Conservation (phyloP, 2,797 vertebrate species). For the Adelosebastes latens region DNA sequence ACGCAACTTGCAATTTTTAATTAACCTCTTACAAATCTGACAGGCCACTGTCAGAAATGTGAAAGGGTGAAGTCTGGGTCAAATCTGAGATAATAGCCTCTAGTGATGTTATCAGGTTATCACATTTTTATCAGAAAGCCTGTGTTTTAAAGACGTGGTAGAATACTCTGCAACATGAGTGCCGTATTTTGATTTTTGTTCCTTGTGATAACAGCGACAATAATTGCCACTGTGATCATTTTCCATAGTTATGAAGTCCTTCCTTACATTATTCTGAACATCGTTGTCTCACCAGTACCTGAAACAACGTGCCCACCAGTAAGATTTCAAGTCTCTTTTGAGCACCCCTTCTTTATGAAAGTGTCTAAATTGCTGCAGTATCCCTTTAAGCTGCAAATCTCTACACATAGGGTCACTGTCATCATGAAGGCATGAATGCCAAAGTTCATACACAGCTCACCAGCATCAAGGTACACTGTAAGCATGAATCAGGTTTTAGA, state of each 20-base stretch:
- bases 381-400: neutral
- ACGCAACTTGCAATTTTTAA: too few species aligned
- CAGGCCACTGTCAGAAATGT: too few species aligned
- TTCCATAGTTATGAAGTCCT: too few species aligned
- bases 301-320: too few species aligned
- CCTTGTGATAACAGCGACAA: too few species aligned
- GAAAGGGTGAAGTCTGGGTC: too few species aligned
- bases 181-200: neutral
- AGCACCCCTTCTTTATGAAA: neutral
- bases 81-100: neutral
- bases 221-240: neutral
- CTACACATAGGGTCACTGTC: neutral
- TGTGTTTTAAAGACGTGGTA: neutral
- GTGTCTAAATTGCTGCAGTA: neutral
- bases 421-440: slow-evolving; percentile 36
- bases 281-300: too few species aligned
- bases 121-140: neutral
- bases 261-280: too few species aligned
- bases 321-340: neutral
- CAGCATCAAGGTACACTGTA: neutral
- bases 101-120: neutral
- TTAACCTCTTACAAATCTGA: accelerated
- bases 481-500: slow-evolving; percentile 1
- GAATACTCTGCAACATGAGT: neutral
- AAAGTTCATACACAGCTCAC: slow-evolving; percentile 23